A percentile compares a stretch with the other conserved stretches of the same genome.
phyloP scores from a whole-genome alignment of 64 coral and sea anemone species.

The Montipora foliosa region DNA sequence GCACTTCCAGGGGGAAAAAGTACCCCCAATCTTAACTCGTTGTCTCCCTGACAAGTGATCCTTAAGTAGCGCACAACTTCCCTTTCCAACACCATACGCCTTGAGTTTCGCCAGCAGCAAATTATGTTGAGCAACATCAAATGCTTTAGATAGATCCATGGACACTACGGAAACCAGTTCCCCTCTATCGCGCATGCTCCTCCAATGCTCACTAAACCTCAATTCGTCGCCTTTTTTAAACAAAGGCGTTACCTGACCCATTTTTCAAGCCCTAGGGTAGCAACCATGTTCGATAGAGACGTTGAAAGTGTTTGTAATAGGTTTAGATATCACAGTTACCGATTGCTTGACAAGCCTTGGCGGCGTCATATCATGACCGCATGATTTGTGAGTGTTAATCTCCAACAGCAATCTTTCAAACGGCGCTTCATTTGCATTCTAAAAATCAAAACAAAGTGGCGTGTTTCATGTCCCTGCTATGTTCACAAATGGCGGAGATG shows the following conservation, averaged over 20 bases:
- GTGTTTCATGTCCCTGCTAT: conserved; percentile 12
- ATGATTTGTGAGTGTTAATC: neutral
- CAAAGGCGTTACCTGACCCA: neutral
- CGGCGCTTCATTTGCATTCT: neutral
- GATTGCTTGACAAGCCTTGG: neutral
- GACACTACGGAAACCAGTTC: neutral
- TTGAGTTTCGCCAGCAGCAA: conserved; percentile 22
- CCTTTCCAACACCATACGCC: neutral
- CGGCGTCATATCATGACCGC: neutral
- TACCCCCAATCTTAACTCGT: neutral
- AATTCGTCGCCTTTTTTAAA: neutral
- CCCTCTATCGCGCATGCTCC: neutral
- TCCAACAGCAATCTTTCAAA: too few relatives aligned
- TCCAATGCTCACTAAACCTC: conserved; percentile 20
- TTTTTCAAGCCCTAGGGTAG: conserved; percentile 3
- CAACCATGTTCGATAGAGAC: neutral
- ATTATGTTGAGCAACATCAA: conserved; percentile 9
- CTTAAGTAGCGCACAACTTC: conserved; percentile 2
- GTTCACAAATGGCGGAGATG: conserved; percentile 15
- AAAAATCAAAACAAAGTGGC: conserved; percentile 36
- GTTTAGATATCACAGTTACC: neutral
- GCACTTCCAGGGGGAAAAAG: neutral
- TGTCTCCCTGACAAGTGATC: conserved; percentile 6
- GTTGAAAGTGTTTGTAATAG: conserved; percentile 7
- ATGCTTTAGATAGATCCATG: conserved; percentile 50